Evolutionary conservation across 2,888 invertebrate genomes (phyloP).

Genomic region (Cosmorhoe ocellata): DNA sequence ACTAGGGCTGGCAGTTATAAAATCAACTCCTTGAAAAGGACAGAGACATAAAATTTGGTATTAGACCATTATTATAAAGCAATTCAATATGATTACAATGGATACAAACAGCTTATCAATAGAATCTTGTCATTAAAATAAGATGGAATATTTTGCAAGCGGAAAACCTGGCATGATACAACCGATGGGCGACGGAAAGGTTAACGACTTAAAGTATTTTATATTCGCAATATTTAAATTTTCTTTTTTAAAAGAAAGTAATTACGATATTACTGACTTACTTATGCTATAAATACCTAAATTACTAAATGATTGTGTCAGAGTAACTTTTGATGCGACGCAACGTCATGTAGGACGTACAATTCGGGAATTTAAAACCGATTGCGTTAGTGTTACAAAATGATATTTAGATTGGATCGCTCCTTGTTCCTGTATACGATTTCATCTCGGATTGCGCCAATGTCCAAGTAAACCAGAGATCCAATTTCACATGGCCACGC

Average conservation of each 20-base stretch:
- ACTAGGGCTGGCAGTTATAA: conserved; percentile 12
- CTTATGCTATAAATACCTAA: background rate
- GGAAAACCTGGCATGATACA: background rate
- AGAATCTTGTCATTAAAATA: no score
- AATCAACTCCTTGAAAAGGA: background rate
- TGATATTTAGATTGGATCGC: no score
- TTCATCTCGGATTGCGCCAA: conserved; percentile 8
- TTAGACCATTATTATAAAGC: no score
- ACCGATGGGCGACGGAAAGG: conserved; percentile 15
- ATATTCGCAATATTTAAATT: conserved; percentile 5
- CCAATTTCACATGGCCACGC: conserved; percentile 22
- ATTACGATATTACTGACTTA: no score
- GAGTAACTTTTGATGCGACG: no score
- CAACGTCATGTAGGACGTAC: no score
- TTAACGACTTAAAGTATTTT: conserved; percentile 16
- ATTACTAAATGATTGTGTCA: no score
- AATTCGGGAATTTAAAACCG: no score
- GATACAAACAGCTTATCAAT: no score
- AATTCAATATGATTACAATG: no score
- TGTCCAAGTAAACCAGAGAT: conserved; percentile 5
- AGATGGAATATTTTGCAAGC: background rate
- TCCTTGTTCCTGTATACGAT: conserved; percentile 2
- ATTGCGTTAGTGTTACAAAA: background rate
- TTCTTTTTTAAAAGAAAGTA: background rate
- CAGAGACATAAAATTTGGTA: no score